Conservation (phyloP, 2,797 vertebrate genomes). For the Hapalemur alaotrensis region DNA sequence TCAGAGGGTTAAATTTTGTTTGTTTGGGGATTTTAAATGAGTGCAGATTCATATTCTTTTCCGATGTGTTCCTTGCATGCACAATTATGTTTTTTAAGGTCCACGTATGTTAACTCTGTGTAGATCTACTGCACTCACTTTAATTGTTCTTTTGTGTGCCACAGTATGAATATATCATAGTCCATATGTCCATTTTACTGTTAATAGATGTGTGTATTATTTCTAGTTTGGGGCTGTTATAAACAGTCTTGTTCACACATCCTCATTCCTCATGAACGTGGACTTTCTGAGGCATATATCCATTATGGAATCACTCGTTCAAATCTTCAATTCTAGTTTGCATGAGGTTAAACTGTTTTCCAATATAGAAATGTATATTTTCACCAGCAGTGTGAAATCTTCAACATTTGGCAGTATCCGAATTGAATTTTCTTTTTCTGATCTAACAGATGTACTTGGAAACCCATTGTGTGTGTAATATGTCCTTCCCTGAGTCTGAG, state of each 20-base stretch:
- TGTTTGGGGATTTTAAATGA: background rate
- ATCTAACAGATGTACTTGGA: rapidly evolving
- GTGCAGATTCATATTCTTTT: background rate
- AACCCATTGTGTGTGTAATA: background rate
- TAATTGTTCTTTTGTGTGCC: background rate
- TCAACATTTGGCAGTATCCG: background rate
- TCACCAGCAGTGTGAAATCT: background rate
- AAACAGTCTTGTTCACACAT: background rate
- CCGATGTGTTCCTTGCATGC: background rate
- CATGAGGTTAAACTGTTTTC: background rate
- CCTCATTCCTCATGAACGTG: rapidly evolving
- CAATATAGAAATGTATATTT: background rate
- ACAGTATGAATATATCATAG: rapidly evolving
- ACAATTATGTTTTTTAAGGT: background rate
- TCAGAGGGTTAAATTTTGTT: background rate
- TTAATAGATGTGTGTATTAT: background rate
- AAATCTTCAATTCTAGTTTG: background rate
- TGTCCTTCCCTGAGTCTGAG: background rate
- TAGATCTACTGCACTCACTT: background rate
- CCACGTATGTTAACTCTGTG: rapidly evolving
- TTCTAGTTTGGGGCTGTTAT: background rate
- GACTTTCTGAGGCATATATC: rapidly evolving
- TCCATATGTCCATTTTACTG: background rate
- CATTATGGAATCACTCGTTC: background rate
- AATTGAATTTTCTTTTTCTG: background rate